Conservation (phyloP, 2,888 invertebrate species). For the Patella depressa region DNA sequence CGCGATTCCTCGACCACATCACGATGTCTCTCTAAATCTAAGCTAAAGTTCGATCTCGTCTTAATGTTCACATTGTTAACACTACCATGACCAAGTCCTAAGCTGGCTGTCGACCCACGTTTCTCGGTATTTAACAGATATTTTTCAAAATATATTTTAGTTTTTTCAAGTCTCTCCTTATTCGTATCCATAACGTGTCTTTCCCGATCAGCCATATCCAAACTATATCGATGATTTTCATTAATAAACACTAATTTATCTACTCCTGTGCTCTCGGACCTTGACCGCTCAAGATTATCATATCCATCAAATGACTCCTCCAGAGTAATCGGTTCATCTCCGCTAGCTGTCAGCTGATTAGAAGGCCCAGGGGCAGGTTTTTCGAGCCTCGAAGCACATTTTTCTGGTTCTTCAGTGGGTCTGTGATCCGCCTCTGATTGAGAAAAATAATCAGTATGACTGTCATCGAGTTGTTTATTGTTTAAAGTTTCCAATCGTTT, state of each 20-base stretch:
- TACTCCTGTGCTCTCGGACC: background rate
- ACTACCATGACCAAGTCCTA: background rate
- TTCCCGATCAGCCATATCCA: too few relatives aligned
- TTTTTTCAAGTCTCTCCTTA: background rate
- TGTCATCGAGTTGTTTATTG: constrained; percentile 8
- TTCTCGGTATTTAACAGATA: background rate
- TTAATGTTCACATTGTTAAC: background rate
- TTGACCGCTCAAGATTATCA: background rate
- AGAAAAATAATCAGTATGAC: constrained; percentile 22
- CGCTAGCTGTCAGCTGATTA: background rate
- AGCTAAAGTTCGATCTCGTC: background rate
- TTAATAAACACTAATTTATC: background rate
- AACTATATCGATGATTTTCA: background rate
- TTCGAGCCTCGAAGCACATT: background rate
- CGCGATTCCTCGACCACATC: background rate
- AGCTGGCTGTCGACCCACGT: background rate
- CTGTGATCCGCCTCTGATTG: constrained; percentile 21
- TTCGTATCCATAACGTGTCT: background rate
- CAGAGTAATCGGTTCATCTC: background rate
- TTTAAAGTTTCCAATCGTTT: background rate
- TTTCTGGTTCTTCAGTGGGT: background rate
- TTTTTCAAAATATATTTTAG: background rate
- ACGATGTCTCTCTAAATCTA: background rate
- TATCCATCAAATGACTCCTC: background rate
- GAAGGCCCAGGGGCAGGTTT: background rate